phyloP scores from a whole-genome alignment of 1,140 invertebrate species.

The Achatina immaculata region DNA sequence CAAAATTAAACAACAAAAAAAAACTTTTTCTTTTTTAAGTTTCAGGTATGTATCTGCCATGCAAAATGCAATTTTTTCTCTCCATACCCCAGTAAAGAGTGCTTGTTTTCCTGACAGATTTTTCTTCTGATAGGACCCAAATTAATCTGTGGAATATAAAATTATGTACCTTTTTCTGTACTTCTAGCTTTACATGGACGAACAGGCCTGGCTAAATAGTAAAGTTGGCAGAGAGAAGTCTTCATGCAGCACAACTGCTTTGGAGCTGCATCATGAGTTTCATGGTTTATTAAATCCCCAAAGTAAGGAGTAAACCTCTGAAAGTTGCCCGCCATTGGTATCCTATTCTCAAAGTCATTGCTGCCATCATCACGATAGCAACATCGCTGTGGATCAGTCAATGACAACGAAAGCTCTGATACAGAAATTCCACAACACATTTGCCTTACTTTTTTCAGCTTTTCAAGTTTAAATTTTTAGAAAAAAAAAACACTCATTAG shows the following conservation, averaged over 20 bases:
- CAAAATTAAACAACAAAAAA: no score
- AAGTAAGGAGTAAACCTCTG: slow-evolving; percentile 12
- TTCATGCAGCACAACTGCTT: slow-evolving; percentile 8
- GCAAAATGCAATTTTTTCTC: no score
- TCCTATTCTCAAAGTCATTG: slow-evolving; percentile 4
- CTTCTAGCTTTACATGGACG: not conserved
- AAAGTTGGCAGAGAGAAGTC: not conserved
- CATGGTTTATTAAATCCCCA: not conserved
- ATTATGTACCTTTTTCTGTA: not conserved
- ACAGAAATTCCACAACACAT: not conserved
- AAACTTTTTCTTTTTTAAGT: no score
- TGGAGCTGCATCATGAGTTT: not conserved
- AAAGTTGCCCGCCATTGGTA: slow-evolving; percentile 11
- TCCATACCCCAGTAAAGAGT: no score
- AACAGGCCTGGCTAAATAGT: slow-evolving; percentile 10
- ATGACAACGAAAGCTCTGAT: not conserved
- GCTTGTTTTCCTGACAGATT: no score
- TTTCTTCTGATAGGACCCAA: no score
- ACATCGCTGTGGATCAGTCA: slow-evolving; percentile 12
- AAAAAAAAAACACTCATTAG: no score
- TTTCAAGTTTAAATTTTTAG: not conserved
- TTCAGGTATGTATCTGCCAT: no score
- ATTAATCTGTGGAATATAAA: not conserved
- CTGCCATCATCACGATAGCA: not conserved
- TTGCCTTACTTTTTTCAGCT: not conserved